phyloP scores from a whole-genome alignment of 2,888 invertebrate genomes.

The Dromius quadrimaculatus region DNA sequence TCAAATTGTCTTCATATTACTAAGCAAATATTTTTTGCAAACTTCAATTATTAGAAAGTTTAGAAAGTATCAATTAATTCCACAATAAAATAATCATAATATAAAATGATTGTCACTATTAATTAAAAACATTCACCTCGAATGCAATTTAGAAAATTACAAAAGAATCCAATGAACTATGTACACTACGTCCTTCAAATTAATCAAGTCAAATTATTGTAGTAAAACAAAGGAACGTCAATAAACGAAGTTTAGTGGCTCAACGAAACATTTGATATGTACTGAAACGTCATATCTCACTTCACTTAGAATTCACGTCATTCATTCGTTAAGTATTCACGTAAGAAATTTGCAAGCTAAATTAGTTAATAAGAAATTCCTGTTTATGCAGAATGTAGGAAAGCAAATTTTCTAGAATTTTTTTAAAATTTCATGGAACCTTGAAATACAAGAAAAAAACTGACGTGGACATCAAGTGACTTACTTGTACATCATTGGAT shows the following conservation, averaged over 20 bases:
- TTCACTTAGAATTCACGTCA: neutral
- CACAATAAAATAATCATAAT: too few relatives aligned
- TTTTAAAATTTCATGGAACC: too few relatives aligned
- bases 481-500: too few relatives aligned
- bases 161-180: neutral
- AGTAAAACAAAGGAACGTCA: neutral
- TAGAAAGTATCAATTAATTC: too few relatives aligned
- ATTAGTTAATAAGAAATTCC: neutral
- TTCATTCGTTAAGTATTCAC: neutral
- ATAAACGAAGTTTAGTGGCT: neutral
- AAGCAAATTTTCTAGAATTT: too few relatives aligned
- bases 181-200: neutral
- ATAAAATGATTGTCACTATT: neutral
- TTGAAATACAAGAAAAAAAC: too few relatives aligned
- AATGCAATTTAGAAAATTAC: neutral
- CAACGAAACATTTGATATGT: neutral
- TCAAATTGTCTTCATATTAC: too few relatives aligned
- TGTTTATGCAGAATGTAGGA: too few relatives aligned
- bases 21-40: too few relatives aligned
- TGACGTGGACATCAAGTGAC: too few relatives aligned
- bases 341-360: constrained; percentile 8
- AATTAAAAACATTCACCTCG: neutral
- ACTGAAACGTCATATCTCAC: neutral
- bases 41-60: too few relatives aligned
- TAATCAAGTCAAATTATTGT: neutral